Conservation (phyloP, 1,140 invertebrate genomes). For the Drosophila sproati region DNA sequence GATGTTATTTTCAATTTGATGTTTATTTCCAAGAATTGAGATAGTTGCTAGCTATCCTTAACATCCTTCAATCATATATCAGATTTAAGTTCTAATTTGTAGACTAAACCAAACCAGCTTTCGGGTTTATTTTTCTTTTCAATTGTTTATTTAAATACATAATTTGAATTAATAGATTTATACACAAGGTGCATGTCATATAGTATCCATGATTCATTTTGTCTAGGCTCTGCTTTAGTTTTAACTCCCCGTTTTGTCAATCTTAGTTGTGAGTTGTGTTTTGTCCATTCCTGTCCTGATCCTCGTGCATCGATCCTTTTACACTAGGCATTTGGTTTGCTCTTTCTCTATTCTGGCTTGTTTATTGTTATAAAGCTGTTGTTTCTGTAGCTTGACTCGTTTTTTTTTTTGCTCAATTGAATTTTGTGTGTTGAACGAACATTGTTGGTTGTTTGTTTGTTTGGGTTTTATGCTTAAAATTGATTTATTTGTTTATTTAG, state of each 20-base stretch:
- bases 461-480: constrained; percentile 71
- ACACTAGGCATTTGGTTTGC: constrained; percentile 16
- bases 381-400: constrained; percentile 10
- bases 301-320: background rate
- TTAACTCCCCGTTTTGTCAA: constrained; percentile 20
- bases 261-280: constrained; percentile 10
- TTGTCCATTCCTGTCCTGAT: constrained; percentile 8
- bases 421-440: constrained; percentile 48
- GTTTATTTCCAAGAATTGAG: background rate
- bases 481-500: constrained; percentile 75
- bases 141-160: constrained; percentile 82
- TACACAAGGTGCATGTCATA: constrained; percentile 69
- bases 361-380: constrained; percentile 37
- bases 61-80: too few relatives aligned
- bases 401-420: constrained; percentile 20
- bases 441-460: constrained; percentile 30
- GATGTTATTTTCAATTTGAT: background rate
- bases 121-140: constrained; percentile 45
- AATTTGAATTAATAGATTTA: constrained; percentile 76
- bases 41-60: background rate
- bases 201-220: constrained; percentile 64
- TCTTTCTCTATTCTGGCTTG: constrained; percentile 46
- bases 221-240: constrained; percentile 58
- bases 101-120: background rate
- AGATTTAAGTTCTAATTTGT: too few relatives aligned